Evolutionary conservation across 2,888 invertebrate species (phyloP).

Genomic region (Philereme transversata): DNA sequence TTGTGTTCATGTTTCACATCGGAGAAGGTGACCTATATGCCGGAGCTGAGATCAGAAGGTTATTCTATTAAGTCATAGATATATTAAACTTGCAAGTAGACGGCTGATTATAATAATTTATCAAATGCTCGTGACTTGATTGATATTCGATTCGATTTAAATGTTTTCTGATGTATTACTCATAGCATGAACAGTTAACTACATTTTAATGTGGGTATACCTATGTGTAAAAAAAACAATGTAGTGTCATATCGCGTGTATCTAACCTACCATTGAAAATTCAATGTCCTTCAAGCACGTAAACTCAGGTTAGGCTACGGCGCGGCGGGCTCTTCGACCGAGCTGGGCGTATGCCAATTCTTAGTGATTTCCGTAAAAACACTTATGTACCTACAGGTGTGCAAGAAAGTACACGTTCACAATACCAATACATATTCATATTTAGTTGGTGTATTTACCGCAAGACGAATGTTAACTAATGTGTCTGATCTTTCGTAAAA

Average conservation of each 20-base stretch:
- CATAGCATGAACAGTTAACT: constrained; percentile 19
- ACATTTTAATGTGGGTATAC: constrained; percentile 21
- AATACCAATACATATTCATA: not conserved
- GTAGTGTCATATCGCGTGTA: constrained; percentile 7
- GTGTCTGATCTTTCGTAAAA: too few relatives aligned
- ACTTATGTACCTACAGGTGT: constrained; percentile 17
- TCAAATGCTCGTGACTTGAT: constrained; percentile 31
- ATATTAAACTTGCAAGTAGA: constrained; percentile 17
- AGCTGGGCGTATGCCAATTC: constrained; percentile 23
- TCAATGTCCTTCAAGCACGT: constrained; percentile 13
- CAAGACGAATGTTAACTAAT: not conserved
- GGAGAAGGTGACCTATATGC: constrained; percentile 27
- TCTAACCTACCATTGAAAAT: constrained; percentile 11
- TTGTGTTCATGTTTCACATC: constrained; percentile 23
- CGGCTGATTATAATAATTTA: constrained; percentile 22
- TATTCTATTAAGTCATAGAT: constrained; percentile 24
- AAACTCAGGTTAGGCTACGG: constrained; percentile 18
- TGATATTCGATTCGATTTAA: constrained; percentile 26
- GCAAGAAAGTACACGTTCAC: not conserved
- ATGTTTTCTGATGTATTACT: constrained; percentile 26
- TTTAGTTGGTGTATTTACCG: not conserved
- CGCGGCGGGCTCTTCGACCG: constrained; percentile 11
- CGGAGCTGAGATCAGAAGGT: constrained; percentile 21
- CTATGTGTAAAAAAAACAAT: constrained; percentile 11
- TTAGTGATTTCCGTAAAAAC: constrained; percentile 21